Base-by-base conservation (phyloP, 2,888 invertebrate genomes). In the Atherix ibis region DNA sequence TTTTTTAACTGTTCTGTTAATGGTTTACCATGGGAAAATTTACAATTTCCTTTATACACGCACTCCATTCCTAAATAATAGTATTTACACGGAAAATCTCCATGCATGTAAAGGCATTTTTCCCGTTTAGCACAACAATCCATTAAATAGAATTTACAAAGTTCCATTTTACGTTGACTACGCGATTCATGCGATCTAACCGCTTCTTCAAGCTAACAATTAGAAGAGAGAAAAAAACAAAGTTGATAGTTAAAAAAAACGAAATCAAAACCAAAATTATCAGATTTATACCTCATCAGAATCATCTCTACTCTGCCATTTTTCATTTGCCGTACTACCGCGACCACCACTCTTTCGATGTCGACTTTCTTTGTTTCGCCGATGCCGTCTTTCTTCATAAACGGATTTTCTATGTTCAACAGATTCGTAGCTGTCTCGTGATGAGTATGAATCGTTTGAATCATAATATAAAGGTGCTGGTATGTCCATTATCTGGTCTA, bases 81-180 rank as follows among this genome's bases (percentile, higher is more conserved):
- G 65, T 82, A 94, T 68, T 94, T 94, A 65, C 95, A 95, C 13
- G 95, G 95, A 59, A 92, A 95, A 58, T 94, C 92, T 49, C 82
- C 76, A 64, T 95, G 95, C 84, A 95, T 84, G 55, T 89, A 97
- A 14, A 87, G 70, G 65, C 95, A 97, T 62, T 88, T 85, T 48
- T 91, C 91, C 49, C 87, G 77, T 64, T 94, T 95, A 34, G 85
- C 58, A 65, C 95, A 95, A 58, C 87, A 87, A 46, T 89, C 89
- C 77, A 84, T 85, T 39, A 94, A 63, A 64, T 94, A 95, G 64
- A 92, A 95, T 64, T 94, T 95, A 63, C 95, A 97, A 3, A 94
- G 64, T 61, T 95, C 95, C 68, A 84, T 71, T 65, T 91, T 91
- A 46, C 87, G 74, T 1, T 81, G 81, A 28, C 78, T 80, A 34